These are phyloP conservation scores for Pentalonia nigronervosa DNA, from an alignment of 1,140 invertebrate genomes.

Conservation along the genomic window DNA sequence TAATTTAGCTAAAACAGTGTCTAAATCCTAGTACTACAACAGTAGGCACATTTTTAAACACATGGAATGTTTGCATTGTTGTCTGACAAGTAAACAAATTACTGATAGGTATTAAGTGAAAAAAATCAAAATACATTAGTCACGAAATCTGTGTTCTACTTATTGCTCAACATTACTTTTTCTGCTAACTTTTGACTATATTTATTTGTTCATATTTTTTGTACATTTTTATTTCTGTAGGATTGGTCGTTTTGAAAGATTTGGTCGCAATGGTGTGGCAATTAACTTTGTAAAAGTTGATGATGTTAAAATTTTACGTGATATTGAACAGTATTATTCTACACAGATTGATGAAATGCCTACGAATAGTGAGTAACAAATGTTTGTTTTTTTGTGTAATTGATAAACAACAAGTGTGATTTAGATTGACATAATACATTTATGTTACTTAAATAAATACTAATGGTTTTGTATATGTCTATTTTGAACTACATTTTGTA, in stretches of 20 bases:
- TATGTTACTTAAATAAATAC: background rate
- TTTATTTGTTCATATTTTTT: background rate
- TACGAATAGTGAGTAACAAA: slow-evolving; percentile 83
- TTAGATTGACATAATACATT: background rate
- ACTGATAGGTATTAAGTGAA: background rate
- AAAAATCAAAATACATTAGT: background rate
- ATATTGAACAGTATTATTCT: slow-evolving; percentile 99
- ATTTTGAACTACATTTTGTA: background rate
- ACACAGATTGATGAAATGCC: slow-evolving; percentile 99
- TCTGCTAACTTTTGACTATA: background rate
- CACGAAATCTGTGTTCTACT: background rate
- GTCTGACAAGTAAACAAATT: background rate
- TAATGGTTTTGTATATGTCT: background rate
- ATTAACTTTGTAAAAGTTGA: slow-evolving; percentile 99
- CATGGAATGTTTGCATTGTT: background rate
- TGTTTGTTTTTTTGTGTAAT: background rate
- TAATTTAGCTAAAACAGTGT: too few relatives aligned
- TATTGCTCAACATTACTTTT: background rate
- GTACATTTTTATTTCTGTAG: slow-evolving; percentile 63
- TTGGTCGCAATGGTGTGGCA: slow-evolving; percentile 98
- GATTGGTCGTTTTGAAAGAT: slow-evolving; percentile 96
- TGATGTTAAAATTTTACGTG: slow-evolving; percentile 96
- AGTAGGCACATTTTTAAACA: too few relatives aligned
- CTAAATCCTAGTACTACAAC: background rate
- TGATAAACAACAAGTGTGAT: background rate